Evolutionary conservation across 2,113 vertebrate species (phyloP).

Genomic region (Cichladusa arquata): DNA sequence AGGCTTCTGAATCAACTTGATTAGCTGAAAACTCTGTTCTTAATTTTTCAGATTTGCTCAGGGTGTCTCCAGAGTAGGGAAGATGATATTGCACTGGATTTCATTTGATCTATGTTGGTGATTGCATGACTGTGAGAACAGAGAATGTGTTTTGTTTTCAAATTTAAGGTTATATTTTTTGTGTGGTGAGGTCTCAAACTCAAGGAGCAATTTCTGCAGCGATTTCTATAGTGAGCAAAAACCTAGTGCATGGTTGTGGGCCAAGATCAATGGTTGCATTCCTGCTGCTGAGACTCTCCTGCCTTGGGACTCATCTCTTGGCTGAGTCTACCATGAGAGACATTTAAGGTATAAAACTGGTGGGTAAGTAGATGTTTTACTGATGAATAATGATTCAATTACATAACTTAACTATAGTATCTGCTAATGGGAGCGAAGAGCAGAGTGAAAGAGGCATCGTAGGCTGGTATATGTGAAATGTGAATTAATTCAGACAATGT

Average conservation of each 20-base stretch:
- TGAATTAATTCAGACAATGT: not conserved
- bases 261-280: not conserved
- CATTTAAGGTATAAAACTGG: not conserved
- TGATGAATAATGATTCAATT: slow-evolving; percentile 43
- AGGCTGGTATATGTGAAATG: not conserved
- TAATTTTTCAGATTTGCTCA: slow-evolving; percentile 27
- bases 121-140: not conserved
- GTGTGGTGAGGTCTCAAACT: not conserved
- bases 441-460: not conserved
- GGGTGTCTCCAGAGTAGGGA: not conserved
- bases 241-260: not conserved
- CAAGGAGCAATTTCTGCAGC: not conserved
- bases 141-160: not conserved
- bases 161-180: not conserved
- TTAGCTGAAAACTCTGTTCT: not conserved
- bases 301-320: not conserved
- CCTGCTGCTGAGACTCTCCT: not conserved
- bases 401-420: slow-evolving; percentile 3
- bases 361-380: slow-evolving; percentile 28
- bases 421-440: slow-evolving; percentile 3
- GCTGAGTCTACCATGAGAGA: not conserved
- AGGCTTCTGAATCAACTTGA: not conserved
- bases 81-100: not conserved
- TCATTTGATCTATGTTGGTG: not conserved
- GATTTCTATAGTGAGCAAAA: not conserved